Evolutionary conservation across 2,888 invertebrate genomes (phyloP).

Genomic region (Archips crataeganus): DNA sequence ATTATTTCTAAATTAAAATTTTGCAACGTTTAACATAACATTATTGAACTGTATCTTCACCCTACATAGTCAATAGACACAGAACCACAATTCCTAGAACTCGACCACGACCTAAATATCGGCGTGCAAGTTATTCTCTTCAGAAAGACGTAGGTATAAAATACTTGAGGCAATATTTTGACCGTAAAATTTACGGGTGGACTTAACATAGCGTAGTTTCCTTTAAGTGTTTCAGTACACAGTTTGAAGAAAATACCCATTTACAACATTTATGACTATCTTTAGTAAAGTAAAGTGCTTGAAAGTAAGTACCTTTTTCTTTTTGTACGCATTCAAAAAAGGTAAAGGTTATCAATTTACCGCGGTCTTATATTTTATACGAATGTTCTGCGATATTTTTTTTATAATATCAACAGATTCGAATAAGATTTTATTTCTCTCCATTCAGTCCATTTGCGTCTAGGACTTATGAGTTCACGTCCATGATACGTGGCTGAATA

Average conservation of each 20-base stretch:
- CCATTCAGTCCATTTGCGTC: no score
- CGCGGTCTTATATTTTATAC: not conserved
- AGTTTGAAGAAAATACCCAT: not conserved
- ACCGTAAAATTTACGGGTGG: not conserved
- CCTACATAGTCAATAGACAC: slow-evolving; percentile 12
- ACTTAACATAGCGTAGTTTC: not conserved
- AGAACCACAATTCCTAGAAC: slow-evolving; percentile 15
- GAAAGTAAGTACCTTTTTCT: not conserved
- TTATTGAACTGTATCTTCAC: not conserved
- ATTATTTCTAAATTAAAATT: no score
- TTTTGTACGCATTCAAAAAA: not conserved
- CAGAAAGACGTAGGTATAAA: not conserved
- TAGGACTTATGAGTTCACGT: no score
- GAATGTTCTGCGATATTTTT: not conserved
- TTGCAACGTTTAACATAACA: not conserved
- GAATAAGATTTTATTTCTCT: not conserved
- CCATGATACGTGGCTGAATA: no score
- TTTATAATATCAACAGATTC: not conserved
- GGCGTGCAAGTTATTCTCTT: slow-evolving; percentile 8
- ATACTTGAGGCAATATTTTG: slow-evolving; percentile 1
- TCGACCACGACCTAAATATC: slow-evolving; percentile 9
- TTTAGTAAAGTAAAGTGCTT: not conserved
- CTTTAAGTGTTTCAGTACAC: not conserved
- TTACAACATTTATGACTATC: not conserved
- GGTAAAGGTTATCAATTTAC: not conserved